Evolutionary conservation across 2,888 invertebrate genomes (phyloP), one percentile per base, ranked within the genome.

Genomic region (Cataglyphis cursor): DNA sequence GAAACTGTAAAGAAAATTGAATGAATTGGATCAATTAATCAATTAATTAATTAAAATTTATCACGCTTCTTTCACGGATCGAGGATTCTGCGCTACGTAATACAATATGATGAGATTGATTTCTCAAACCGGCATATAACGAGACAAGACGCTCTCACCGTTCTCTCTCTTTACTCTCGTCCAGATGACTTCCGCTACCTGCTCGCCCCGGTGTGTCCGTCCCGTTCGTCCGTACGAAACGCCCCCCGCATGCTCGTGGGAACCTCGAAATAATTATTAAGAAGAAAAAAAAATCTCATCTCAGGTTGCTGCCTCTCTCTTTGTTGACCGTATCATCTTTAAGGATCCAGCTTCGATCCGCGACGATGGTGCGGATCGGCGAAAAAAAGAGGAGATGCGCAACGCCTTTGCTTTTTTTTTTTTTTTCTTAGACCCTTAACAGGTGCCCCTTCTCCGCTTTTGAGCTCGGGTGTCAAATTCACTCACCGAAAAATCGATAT

Each of bases 151-250:
- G 85, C 91, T 93, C 92, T 92, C 93, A 92, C 91, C 92, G 92
- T 92, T 88, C 85, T 76, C 51, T 88, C 88, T 89, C 85, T 87
- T 62, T 87, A 88, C 88, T 88, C 48, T 88, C 89, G 89, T 91
- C 93, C 93, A 94, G 93, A 93, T 94, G 94, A 94, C 94, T 94
- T 94, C 94, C 94, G 94, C 93, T 94, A 94, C 94, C 94, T 94
- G 94, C 94, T 92, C 89, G 90, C 89, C 90, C 85, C 90, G 89
- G 88, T 92, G 92, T 92, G 90, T 91, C 90, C 90, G 88, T 90
- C 90, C 88, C 89, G 90, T 91, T 92, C 91, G 92, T 89, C 88
- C 88, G 86, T 86, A 90, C 91, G 93, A 92, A 93, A 94, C 94
- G 94, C 94, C 94, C 94, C 94, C 94, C 94, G 92, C 93, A 92